A percentile compares a stretch with the other conserved stretches of the same genome.
Evolutionary conservation across 2,113 vertebrate species (phyloP).

Genomic region (Sceloporus undulatus): DNA sequence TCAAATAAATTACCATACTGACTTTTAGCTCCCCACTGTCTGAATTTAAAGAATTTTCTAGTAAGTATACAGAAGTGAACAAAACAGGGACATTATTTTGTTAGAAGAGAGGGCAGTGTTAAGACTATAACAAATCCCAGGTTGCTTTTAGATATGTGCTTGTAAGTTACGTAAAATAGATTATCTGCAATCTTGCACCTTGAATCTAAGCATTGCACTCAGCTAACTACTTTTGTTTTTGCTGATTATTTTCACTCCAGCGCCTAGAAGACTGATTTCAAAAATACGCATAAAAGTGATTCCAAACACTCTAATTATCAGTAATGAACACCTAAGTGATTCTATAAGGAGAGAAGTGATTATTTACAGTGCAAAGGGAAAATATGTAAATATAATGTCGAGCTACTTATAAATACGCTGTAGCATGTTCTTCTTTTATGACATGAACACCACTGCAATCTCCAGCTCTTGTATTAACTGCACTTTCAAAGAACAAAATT

Average conservation of each 20-base stretch:
- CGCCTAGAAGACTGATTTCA: conserved; percentile 56
- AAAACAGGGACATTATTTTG: conserved; percentile 57
- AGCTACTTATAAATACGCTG: accelerated
- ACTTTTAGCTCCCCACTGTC: conserved; percentile 42
- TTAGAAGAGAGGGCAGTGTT: conserved; percentile 46
- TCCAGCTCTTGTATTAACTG: background rate
- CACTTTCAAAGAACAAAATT: conserved; percentile 16
- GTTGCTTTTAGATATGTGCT: conserved; percentile 49
- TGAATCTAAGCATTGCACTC: background rate
- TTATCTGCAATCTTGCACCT: conserved; percentile 38
- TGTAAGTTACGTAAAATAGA: conserved; percentile 16
- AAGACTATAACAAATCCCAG: conserved; percentile 42
- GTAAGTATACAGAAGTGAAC: conserved; percentile 46
- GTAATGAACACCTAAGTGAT: conserved; percentile 72
- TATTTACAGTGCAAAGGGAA: conserved; percentile 36
- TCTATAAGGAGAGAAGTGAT: conserved; percentile 55
- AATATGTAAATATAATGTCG: conserved; percentile 7
- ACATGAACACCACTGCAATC: background rate
- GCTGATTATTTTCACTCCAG: conserved; percentile 64
- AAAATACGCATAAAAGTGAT: conserved; percentile 69
- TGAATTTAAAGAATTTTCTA: conserved; percentile 41
- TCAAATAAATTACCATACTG: conserved; percentile 60
- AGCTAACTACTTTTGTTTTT: conserved; percentile 67
- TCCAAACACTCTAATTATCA: conserved; percentile 72
- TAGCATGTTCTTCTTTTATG: background rate